These are phyloP conservation scores for Toxostoma redivivum DNA, from an alignment of 2,113 vertebrate genomes.

Conservation along the genomic window DNA sequence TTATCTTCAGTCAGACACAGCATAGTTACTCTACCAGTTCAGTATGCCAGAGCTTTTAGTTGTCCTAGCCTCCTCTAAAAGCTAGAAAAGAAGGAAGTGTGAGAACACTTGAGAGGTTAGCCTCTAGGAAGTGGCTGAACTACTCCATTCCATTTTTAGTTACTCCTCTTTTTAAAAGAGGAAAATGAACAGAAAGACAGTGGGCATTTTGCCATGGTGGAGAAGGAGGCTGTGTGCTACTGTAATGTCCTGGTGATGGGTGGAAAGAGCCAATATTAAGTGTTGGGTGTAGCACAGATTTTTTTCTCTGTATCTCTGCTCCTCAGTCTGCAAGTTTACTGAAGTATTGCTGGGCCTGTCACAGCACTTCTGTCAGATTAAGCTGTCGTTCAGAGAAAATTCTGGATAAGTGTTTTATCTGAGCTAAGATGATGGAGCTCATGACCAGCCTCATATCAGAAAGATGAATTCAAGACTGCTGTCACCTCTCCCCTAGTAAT, in stretches of 20 bases:
- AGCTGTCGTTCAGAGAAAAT: not conserved
- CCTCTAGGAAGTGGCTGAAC: not conserved
- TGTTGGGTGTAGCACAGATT: not conserved
- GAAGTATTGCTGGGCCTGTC: not conserved
- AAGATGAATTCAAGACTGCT: not conserved
- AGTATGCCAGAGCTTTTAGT: not conserved
- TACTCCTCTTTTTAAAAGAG: not conserved
- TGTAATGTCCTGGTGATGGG: not conserved
- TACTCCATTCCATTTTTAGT: not conserved
- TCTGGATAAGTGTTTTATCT: not conserved
- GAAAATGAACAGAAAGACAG: not conserved
- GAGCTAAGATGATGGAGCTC: not conserved
- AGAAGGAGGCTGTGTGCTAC: not conserved
- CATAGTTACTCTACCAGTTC: not conserved
- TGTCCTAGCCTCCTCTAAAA: not conserved
- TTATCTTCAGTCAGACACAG: not conserved
- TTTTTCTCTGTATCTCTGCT: not conserved
- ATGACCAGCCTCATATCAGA: not conserved
- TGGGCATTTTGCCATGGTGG: not conserved
- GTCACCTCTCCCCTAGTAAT: not conserved
- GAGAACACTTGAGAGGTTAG: not conserved
- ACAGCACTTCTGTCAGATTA: not conserved
- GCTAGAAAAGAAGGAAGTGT: not conserved
- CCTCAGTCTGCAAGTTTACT: not conserved
- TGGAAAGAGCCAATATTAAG: not conserved